A percentile compares a stretch with the other conserved stretches of the same genome.
Conservation (phyloP, 2,888 invertebrate species). For the Chalcosyrphus nemorum region DNA sequence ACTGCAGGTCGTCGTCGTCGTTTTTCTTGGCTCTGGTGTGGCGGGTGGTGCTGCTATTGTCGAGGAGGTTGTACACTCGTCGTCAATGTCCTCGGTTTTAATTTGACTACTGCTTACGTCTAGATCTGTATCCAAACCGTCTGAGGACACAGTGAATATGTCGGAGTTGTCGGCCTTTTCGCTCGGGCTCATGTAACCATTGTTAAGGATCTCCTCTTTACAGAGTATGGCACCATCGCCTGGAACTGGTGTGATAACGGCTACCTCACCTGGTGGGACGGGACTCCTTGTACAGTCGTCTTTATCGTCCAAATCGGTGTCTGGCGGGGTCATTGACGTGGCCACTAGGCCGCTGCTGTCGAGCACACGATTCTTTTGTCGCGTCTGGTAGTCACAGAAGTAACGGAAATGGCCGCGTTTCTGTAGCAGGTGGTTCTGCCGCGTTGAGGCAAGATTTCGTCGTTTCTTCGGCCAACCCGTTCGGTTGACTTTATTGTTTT, state of each 20-base stretch:
- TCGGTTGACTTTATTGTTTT: constrained; percentile 86
- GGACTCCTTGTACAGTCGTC: constrained; percentile 76
- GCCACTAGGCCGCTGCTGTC: constrained; percentile 70
- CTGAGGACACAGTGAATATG: constrained; percentile 81
- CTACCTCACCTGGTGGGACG: constrained; percentile 75
- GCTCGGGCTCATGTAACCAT: constrained; percentile 80
- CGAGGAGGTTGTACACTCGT: constrained; percentile 64
- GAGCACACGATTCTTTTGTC: constrained; percentile 75
- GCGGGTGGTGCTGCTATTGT: constrained; percentile 53
- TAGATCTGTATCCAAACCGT: constrained; percentile 81
- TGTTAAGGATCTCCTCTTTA: constrained; percentile 71
- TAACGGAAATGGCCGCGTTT: constrained; percentile 54
- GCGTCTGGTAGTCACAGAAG: constrained; percentile 67
- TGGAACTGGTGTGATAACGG: constrained; percentile 27
- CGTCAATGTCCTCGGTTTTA: constrained; percentile 67
- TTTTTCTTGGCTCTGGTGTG: constrained; percentile 22
- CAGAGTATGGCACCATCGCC: constrained; percentile 33
- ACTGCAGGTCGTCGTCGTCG: neutral
- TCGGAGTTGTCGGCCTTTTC: constrained; percentile 81
- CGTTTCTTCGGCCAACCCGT: constrained; percentile 90
- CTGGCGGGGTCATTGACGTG: constrained; percentile 76
- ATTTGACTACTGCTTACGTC: constrained; percentile 78
- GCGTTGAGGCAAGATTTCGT: constrained; percentile 74
- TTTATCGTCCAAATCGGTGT: constrained; percentile 74
- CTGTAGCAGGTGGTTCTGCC: constrained; percentile 73